These are phyloP conservation scores for Glaucomys volans DNA, from an alignment of 2,113 vertebrate species.

Conservation along the genomic window DNA sequence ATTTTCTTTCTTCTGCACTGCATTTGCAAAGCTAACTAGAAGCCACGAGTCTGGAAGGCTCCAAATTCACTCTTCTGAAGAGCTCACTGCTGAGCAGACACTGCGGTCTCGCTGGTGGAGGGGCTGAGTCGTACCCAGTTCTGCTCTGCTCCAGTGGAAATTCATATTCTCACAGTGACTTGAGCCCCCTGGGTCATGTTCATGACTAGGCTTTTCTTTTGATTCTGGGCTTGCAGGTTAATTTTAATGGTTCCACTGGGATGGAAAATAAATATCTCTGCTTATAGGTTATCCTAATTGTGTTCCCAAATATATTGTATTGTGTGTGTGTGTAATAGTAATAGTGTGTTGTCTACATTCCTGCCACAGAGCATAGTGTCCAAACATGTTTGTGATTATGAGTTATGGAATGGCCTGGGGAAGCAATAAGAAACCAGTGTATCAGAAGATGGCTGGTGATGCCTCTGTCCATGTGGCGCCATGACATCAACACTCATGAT, in stretches of 20 bases:
- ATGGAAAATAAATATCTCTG: conserved; percentile 56
- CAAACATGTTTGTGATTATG: background rate
- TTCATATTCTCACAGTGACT: background rate
- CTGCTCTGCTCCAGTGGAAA: background rate
- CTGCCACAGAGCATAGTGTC: conserved; percentile 8
- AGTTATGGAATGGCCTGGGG: background rate
- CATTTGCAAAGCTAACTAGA: conserved; percentile 60
- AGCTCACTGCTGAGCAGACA: background rate
- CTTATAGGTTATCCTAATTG: conserved; percentile 63
- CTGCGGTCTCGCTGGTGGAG: background rate
- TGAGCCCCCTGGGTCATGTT: background rate
- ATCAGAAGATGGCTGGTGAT: background rate
- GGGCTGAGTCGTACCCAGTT: background rate
- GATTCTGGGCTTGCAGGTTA: background rate
- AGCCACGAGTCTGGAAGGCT: background rate
- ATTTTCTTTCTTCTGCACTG: background rate
- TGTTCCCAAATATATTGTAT: background rate
- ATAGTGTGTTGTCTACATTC: conserved; percentile 5
- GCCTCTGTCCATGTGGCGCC: conserved; percentile 63
- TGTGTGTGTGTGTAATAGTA: background rate
- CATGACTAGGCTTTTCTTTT: background rate
- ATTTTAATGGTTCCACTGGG: conserved; percentile 25
- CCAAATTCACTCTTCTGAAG: background rate
- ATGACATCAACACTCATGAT: conserved; percentile 60
- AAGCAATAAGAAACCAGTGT: background rate